These are phyloP conservation scores for Enteromius unitaeniatus DNA, from an alignment of 2,797 vertebrate genomes.

Conservation along the genomic window DNA sequence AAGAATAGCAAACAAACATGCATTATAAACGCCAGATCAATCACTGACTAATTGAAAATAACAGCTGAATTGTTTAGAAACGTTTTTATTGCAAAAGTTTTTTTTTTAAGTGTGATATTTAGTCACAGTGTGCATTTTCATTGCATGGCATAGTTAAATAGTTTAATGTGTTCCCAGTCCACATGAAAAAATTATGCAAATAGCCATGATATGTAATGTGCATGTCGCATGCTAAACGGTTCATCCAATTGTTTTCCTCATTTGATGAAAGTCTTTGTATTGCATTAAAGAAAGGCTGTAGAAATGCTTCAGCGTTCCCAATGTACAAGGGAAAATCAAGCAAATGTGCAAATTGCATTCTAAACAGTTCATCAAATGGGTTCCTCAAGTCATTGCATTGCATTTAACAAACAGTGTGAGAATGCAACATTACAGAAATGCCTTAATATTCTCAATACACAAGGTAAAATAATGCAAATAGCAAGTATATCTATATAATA, in stretches of 20 bases:
- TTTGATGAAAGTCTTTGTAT: not conserved
- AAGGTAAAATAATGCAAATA: not conserved
- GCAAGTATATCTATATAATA: not conserved
- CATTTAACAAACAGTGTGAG: not conserved
- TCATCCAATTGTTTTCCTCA: not conserved
- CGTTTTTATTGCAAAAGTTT: not conserved
- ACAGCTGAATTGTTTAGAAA: not conserved
- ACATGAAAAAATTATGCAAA: not conserved
- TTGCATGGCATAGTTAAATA: not conserved
- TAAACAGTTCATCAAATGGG: not conserved
- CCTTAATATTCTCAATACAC: not conserved
- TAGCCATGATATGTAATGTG: not conserved
- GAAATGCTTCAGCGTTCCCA: not conserved
- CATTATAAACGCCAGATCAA: not conserved
- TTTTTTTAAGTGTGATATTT: not conserved
- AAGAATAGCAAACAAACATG: too few relatives aligned
- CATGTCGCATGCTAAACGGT: not conserved
- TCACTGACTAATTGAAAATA: not conserved
- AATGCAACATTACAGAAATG: not conserved
- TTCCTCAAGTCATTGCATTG: not conserved
- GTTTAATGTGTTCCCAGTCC: too few relatives aligned
- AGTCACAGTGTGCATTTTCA: not conserved
- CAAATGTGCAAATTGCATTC: not conserved
- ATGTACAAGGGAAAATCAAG: not conserved
- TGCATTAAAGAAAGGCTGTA: not conserved